These are phyloP conservation scores for Panzeria rudis DNA, from an alignment of 2,888 invertebrate genomes.

Conservation along the genomic window DNA sequence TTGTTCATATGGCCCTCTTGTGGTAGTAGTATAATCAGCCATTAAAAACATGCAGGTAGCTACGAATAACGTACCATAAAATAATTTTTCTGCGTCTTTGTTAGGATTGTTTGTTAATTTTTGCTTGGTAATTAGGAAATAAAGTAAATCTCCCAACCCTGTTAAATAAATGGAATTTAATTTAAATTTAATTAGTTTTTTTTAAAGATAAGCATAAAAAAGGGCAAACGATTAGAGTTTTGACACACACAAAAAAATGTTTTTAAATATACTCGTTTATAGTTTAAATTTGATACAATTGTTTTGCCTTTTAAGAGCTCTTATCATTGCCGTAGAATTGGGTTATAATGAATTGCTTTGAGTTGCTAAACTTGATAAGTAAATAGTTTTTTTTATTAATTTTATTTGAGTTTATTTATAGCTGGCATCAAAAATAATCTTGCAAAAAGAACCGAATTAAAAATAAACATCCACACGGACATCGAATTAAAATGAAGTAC, in stretches of 20 bases:
- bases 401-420: too few relatives aligned
- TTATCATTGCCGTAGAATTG: background rate
- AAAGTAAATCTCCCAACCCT: slow-evolving; percentile 51
- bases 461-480: too few relatives aligned
- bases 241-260: slow-evolving; percentile 6
- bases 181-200: slow-evolving; percentile 70
- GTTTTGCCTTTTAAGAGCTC: background rate
- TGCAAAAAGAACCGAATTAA: too few relatives aligned
- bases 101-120: slow-evolving; percentile 29
- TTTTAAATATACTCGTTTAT: background rate
- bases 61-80: background rate
- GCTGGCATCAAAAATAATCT: too few relatives aligned
- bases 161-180: slow-evolving; percentile 67
- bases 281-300: background rate
- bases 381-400: too few relatives aligned
- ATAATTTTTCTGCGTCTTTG: slow-evolving; percentile 11
- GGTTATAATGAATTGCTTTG: background rate
- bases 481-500: too few relatives aligned
- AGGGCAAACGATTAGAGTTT: slow-evolving; percentile 4
- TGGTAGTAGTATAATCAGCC: slow-evolving; percentile 14
- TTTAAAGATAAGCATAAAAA: slow-evolving; percentile 20
- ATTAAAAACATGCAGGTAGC: slow-evolving; percentile 63
- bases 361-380: too few relatives aligned
- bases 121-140: slow-evolving; percentile 55
- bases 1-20: background rate